Percentiles rank a stretch among this genome's conserved stretches.
Conservation (phyloP, 2,888 invertebrate species). For the Meiosimyza platycephala region DNA sequence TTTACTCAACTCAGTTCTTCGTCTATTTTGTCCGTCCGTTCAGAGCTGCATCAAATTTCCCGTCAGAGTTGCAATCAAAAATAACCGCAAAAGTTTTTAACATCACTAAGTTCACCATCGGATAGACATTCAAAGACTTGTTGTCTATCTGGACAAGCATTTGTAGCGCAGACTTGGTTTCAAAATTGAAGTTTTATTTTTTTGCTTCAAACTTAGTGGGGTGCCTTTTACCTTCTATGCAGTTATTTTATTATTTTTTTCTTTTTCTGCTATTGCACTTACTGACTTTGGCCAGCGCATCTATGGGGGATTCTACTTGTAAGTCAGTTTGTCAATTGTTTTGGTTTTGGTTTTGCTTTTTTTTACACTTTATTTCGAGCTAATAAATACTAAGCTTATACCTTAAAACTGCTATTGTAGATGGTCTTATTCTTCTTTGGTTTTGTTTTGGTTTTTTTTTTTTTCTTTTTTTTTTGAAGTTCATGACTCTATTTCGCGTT, state of each 20-base stretch:
- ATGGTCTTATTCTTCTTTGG: not conserved
- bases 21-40: no score
- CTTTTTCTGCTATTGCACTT: not conserved
- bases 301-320: not conserved
- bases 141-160: slow-evolving; percentile 12
- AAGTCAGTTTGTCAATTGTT: slow-evolving; percentile 37
- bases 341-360: not conserved
- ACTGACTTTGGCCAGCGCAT: not conserved
- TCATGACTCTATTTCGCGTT: slow-evolving; percentile 35
- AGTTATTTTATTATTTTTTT: not conserved
- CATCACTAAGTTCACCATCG: slow-evolving; percentile 4
- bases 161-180: not conserved
- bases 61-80: no score
- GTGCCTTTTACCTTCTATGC: slow-evolving; percentile 1
- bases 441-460: no score
- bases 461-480: slow-evolving; percentile 11
- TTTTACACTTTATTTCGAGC: no score
- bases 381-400: slow-evolving; percentile 22
- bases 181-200: not conserved
- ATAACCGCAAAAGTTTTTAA: not conserved
- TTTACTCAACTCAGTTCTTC: no score
- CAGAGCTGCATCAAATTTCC: no score
- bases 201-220: slow-evolving; percentile 12
- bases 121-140: slow-evolving; percentile 8
- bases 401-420: not conserved